These are phyloP conservation scores for Argya squamiceps DNA, from an alignment of 2,797 vertebrate species.

Conservation along the genomic window DNA sequence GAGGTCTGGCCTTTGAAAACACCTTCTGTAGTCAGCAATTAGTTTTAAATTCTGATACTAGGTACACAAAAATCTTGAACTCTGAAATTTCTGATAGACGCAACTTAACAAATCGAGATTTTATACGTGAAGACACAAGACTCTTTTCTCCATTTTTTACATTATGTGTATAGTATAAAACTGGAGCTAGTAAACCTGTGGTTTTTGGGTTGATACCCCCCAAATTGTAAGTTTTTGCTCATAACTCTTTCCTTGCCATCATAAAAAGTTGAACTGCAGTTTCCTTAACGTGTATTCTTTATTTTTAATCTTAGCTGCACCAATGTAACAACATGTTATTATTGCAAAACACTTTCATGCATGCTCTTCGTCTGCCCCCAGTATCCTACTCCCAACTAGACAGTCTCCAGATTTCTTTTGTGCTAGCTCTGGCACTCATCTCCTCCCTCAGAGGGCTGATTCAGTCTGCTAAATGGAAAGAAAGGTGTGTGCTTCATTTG, in stretches of 20 bases:
- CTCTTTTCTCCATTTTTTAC: not conserved
- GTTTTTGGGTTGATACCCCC: not conserved
- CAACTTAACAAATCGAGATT: not conserved
- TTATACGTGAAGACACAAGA: not conserved
- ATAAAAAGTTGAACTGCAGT: not conserved
- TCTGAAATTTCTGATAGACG: not conserved
- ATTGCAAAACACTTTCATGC: not conserved
- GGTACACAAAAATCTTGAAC: not conserved
- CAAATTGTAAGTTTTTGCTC: not conserved
- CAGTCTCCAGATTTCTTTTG: not conserved
- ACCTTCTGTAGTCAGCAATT: not conserved
- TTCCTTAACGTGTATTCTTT: not conserved
- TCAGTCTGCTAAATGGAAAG: not conserved
- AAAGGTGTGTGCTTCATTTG: not conserved
- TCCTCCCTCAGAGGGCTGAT: not conserved
- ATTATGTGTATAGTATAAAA: not conserved
- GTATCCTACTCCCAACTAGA: not conserved
- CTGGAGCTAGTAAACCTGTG: rapidly evolving
- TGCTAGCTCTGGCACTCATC: not conserved
- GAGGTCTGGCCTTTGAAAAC: not conserved
- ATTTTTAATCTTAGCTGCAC: not conserved
- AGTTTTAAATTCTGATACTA: not conserved
- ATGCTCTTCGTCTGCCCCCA: not conserved
- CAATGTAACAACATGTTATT: not conserved
- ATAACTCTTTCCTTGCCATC: not conserved